Base-by-base conservation (phyloP, 2,113 vertebrate genomes). In the Ondatra zibethicus region DNA sequence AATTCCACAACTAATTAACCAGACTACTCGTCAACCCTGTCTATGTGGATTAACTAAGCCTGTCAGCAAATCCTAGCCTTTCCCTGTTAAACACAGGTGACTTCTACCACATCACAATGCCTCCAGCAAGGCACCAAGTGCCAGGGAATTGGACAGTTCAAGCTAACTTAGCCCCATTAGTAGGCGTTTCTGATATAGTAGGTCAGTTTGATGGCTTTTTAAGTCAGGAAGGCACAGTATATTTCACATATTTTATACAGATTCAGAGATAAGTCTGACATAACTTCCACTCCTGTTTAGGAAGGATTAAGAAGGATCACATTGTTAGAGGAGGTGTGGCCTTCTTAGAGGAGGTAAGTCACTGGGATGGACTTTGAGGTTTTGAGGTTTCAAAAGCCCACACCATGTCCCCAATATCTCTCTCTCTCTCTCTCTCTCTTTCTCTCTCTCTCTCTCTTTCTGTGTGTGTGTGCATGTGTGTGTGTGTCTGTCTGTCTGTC, bases 1-100 rank as follows among this genome's bases (percentile, higher is more conserved):
- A 89, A 93, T 95, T 94, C 82, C 78, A 78, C 70, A 94, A 96
- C 95, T 93, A 96, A 97, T 97, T 97, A 97, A 90, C 96, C 92
- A 96, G 96, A 90, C 75, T 95, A 61, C 94, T 93, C 89, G 93
- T 88, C 94, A 92, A 86, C 89, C 33, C 45, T 72, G 88, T 95
- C 92, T 91, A 36, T 27, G 93, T 52, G 78, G 91, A 95, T 89
- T 97, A 88, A 92, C 97, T 76, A 92, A 97, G 80, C 78, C 45
- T 80, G 89, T 94, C 91, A 85, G 94, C 82, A 94, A 94, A 52
- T 86, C 81, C 84, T 77, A 68, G 88, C 61, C n/a, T 16, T 86
- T 89, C 63, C 55, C 88, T 92, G 58, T 92, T 80, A 76, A 95
- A 96, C 94, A 93, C 52, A 39, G 81, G 73, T 7, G 1, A 72